Percentiles rank a stretch among this genome's conserved stretches.
Evolutionary conservation across 2,113 vertebrate genomes (phyloP).

Genomic region (Mixornis gularis): DNA sequence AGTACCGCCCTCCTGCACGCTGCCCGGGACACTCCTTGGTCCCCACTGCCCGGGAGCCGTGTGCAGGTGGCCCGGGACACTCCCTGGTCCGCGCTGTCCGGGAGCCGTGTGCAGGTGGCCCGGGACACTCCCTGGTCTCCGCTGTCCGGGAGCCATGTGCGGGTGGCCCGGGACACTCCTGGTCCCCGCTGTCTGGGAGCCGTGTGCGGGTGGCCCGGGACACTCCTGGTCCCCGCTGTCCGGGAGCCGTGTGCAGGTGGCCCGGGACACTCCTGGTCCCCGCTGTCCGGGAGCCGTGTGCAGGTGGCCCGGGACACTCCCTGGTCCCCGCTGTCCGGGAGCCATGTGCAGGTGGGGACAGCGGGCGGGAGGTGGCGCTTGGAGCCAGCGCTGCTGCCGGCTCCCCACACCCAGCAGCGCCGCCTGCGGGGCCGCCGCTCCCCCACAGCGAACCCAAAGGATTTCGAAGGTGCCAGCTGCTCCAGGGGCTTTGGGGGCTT

Average conservation of each 20-base stretch:
- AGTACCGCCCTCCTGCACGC: background rate
- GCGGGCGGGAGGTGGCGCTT: background rate
- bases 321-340: too few relatives aligned
- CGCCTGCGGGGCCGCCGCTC: background rate
- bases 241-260: fast-evolving
- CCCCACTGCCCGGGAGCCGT: too few relatives aligned
- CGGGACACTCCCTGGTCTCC: fast-evolving
- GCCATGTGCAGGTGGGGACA: fast-evolving
- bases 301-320: fast-evolving
- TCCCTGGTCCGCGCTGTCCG: too few relatives aligned
- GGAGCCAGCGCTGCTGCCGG: fast-evolving
- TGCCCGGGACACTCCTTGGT: too few relatives aligned
- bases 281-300: background rate
- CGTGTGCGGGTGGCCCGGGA: too few relatives aligned
- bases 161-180: too few relatives aligned
- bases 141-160: too few relatives aligned
- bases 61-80: fast-evolving
- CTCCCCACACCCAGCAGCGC: fast-evolving
- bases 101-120: too few relatives aligned
- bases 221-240: too few relatives aligned
- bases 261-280: too few relatives aligned
- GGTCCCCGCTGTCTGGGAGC: fast-evolving
- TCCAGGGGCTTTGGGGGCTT: fast-evolving
- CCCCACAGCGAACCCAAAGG: fast-evolving
- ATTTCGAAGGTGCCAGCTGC: fast-evolving